Conservation (phyloP, 2,113 vertebrate species). For the Saccopteryx leptura region DNA sequence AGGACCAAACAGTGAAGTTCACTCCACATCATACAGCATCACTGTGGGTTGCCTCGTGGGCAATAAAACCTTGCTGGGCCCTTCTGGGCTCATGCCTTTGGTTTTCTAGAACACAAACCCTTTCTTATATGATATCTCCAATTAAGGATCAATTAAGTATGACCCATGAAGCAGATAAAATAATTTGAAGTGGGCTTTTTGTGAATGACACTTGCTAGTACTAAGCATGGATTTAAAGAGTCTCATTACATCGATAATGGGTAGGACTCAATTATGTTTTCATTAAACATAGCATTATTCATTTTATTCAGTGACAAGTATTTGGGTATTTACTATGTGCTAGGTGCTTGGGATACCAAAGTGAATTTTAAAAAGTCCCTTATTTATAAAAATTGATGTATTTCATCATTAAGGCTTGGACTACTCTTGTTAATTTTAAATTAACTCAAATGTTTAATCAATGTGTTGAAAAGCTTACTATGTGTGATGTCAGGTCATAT, state of each 20-base stretch:
- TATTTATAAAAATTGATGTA: background rate
- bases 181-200: slow-evolving; percentile 52
- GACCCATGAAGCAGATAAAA: slow-evolving; percentile 54
- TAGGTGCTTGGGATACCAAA: background rate
- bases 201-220: slow-evolving; percentile 29
- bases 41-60: background rate
- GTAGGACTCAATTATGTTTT: background rate
- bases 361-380: background rate
- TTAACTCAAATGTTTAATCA: background rate
- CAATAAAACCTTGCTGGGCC: background rate
- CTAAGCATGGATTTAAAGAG: slow-evolving; percentile 57
- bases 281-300: background rate
- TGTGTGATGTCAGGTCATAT: background rate
- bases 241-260: background rate
- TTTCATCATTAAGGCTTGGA: background rate
- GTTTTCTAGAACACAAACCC: slow-evolving; percentile 17
- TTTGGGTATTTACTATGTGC: background rate
- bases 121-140: background rate
- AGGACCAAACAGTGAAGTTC: background rate
- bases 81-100: background rate
- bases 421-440: slow-evolving; percentile 31
- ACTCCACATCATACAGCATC: background rate
- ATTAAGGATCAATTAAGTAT: slow-evolving; percentile 61
- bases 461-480: background rate
- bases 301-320: background rate